Evolutionary conservation across 1,140 invertebrate genomes (phyloP).

Genomic region (Tetramorium alpestre): DNA sequence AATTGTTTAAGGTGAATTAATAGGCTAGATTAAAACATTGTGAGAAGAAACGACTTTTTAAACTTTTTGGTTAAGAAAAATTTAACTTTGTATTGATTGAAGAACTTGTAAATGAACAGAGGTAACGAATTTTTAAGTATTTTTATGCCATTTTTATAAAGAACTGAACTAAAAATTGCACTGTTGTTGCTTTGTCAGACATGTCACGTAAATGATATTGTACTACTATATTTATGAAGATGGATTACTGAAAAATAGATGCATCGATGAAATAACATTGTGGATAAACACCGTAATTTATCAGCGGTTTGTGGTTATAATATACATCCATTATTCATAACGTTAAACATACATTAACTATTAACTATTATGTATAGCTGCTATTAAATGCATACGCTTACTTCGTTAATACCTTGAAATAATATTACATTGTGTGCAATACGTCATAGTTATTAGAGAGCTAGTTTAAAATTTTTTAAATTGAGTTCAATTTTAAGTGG

Average conservation of each 20-base stretch:
- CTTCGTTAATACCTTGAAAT: neutral
- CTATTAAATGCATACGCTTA: constrained; percentile 11
- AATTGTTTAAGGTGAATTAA: neutral
- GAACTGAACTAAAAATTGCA: constrained; percentile 13
- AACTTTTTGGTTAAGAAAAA: neutral
- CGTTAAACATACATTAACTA: constrained; percentile 33
- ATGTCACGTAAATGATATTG: neutral
- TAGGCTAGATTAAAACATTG: neutral
- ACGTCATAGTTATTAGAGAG: neutral
- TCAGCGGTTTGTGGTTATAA: constrained; percentile 42
- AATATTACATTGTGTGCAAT: constrained; percentile 7
- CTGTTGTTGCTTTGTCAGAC: neutral
- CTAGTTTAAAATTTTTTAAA: neutral
- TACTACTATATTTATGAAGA: constrained; percentile 19
- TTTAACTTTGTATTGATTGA: neutral
- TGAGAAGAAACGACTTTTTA: neutral
- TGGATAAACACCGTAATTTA: constrained; percentile 25
- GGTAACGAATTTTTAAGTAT: neutral
- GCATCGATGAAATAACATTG: constrained; percentile 16
- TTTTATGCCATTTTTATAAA: neutral
- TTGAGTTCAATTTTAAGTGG: neutral
- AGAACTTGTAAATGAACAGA: neutral
- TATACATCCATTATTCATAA: constrained; percentile 40
- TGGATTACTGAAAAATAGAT: constrained; percentile 35
- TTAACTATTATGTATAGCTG: neutral